Evolutionary conservation across 1,140 invertebrate species (phyloP), one percentile per base, ranked within the genome.

Genomic region (Pissodes strobi): DNA sequence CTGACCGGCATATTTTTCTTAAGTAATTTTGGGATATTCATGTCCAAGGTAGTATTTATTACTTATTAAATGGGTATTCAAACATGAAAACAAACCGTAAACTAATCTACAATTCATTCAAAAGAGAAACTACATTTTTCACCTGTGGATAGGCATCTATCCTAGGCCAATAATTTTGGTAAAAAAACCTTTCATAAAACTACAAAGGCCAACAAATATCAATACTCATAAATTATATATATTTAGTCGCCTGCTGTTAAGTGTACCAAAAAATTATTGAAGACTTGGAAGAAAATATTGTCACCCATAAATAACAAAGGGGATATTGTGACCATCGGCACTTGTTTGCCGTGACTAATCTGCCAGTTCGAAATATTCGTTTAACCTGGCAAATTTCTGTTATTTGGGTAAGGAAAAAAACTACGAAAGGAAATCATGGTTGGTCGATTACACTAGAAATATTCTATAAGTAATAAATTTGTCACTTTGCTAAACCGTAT

Each of bases 381-480:
- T n/a, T 39, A 23, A 22, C 5, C 10, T 12, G 8, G 12, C 45
- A 48, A 43, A 17, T 43, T 17, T 43, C 15, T 17, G 12, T 13
- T 43, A 43, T 45, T 45, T 45, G 41, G 8, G 41, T n/a, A 45
- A 45, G 17, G 19, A n/a, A 45, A 45, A 21, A 13, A 49, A 38
- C 15, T 23, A 48, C 15, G n/a, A 60, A 60, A 60, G 57, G 45
- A 51, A 60, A 60, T 60, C 57, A 60, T 38, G 57, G 15, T 49
- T 49, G 27, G 37, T 6, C 19, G 45, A n/a, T 46, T 45, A 17
- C 39, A 23, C 10, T 27, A 25, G 15, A 37, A 46, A 60, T 49
- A 60, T 49, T 51, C 30, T 49, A 22, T 60, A 45, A 45, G 41
- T 45, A 60, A 60, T 60, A 60, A 60, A 60, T 49, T 60, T 60